Base-by-base conservation (phyloP, 2,888 invertebrate genomes). In the Eilema sororculum region DNA sequence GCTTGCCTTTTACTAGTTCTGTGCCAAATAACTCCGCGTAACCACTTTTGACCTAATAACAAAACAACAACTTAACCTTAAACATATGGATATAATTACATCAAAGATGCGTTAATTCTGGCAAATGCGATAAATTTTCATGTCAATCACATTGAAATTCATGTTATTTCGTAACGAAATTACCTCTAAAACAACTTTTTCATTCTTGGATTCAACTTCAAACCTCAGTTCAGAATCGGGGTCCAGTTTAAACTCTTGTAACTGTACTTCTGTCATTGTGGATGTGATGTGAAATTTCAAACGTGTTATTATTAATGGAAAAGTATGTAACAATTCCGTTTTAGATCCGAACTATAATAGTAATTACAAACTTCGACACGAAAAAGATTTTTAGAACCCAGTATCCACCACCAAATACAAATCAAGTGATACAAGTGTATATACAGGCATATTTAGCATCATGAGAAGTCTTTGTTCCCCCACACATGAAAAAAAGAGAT, bases 11-110 rank as follows among this genome's bases (percentile, higher is more conserved):
- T 0, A 99, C 98, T 71, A 99, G 89, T 91, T 99, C 99, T 0
- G 99, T 98, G 0, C 99, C 99, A 94, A 99, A 99, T 60, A 99
- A 96, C 95, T 99, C 99, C 0, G 99, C 99, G 84, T 97, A 96
- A 0, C 99, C 99, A 84, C 96, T 97, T 87, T 98, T 97, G 74
- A 99, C 95, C 97, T 99, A 90, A 57, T 89, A 81, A 83, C 41
- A 72, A 69, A 67, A 78, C 62, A 69, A 60, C 59, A 61, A 56
- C 72, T 60, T 78, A 71, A 74, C 74, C 71, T 73, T 64, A 73
- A 28, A 69, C 71, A 68, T 72, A 68, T 72, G 68, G 65, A 57
- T 22, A 4, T 28, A 60, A 59, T 37, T 4, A 56, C 12, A 61
- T 13, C 9, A 24, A 59, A 24, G 10, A 33, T 24, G 13, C 16